phyloP scores from a whole-genome alignment of 2,888 invertebrate genomes.

The Alsophila aescularia region DNA sequence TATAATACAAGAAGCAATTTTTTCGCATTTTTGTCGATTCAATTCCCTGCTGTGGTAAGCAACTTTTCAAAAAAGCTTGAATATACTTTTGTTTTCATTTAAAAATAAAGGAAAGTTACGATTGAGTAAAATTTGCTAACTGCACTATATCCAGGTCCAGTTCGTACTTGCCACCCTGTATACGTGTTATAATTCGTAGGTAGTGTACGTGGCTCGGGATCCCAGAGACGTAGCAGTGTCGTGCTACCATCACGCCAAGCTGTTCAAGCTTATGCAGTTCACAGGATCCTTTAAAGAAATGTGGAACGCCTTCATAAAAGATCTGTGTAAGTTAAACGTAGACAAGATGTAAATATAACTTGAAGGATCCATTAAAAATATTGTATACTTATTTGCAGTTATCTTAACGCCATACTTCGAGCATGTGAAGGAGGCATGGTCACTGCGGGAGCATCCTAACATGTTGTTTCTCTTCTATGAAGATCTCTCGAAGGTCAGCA shows the following conservation, averaged over 20 bases:
- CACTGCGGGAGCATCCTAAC: constrained; percentile 83
- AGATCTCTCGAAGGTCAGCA: constrained; percentile 85
- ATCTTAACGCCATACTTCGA: constrained; percentile 86
- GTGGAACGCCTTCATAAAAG: constrained; percentile 85
- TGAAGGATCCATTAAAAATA: no score
- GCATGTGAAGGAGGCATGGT: constrained; percentile 89
- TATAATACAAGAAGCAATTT: no score
- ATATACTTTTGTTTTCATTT: no score
- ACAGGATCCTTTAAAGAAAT: constrained; percentile 83
- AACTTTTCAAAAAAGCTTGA: no score
- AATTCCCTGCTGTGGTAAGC: no score
- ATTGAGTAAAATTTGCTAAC: no score
- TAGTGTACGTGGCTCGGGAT: constrained; percentile 91
- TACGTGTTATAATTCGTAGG: constrained; percentile 60
- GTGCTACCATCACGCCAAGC: constrained; percentile 87
- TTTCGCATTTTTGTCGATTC: no score
- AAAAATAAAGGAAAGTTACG: no score
- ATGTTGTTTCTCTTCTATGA: constrained; percentile 90
- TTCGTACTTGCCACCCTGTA: no score
- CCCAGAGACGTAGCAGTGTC: constrained; percentile 93
- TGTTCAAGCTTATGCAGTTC: constrained; percentile 79
- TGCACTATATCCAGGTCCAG: no score
- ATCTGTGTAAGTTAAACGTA: constrained; percentile 81
- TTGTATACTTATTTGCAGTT: constrained; percentile 6
- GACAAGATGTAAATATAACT: no score